Base-by-base conservation (phyloP, 2,113 vertebrate species). In the Tachuris rubrigastra region DNA sequence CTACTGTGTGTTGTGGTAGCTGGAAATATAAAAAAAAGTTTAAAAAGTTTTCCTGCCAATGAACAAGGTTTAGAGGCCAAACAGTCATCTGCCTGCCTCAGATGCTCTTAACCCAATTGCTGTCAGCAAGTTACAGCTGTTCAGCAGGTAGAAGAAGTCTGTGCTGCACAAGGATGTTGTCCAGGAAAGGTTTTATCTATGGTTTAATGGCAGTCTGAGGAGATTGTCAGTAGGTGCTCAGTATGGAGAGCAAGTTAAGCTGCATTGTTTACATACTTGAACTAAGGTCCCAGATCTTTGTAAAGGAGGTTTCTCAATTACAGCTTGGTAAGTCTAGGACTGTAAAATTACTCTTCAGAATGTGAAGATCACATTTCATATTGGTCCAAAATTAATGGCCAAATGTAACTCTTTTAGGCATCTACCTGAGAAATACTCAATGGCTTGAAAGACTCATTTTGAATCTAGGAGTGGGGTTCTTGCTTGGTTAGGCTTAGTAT, bases 141-240 rank as follows among this genome's bases (percentile, higher is more conserved):
- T 74, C 5, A 72, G 60, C 39, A 65, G 14, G 7, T 78, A 10
- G 25, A 59, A 58, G 33, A 28, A 50, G 39, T n/a, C 24, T 90
- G 8, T 68, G n/a, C 72, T 39, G 10, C 50, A 35, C 1, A 4
- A 16, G 12, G 1, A 1, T 39, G 1, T 63, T 85, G 30, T 30
- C 24, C 55, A 42, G 8, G 72, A 56, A 85, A 50, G 12, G 9
- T 6, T 24, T 46, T 56, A 41, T 20, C 24, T 89, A 3, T 55
- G 25, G 10, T 35, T 50, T 65, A 11, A 20, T 63, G 81, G 53
- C 14, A 49, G 17, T 39, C 22, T 41, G 16, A 59, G 18, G 22
- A 62, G 28, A 62, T 14, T 25, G 25, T 31, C 23, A 27, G 12
- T 56, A n/a, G 25, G 16, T 60, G 28, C 31, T 86, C 13, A 8